Base-by-base conservation (phyloP, 2,797 vertebrate species). In the Catharus ustulatus region DNA sequence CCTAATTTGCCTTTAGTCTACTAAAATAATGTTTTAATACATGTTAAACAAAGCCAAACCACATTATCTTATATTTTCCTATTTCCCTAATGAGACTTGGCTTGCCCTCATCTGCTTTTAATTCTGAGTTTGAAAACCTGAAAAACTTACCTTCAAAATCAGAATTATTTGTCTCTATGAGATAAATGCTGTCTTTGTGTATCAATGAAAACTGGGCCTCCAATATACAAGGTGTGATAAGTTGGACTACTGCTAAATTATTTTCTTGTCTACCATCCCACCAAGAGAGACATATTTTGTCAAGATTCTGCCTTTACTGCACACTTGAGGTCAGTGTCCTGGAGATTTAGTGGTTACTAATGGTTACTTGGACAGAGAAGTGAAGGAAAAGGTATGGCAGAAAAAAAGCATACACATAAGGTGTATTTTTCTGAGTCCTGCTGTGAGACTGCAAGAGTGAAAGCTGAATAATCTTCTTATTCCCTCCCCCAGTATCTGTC, bases 271-370 rank as follows among this genome's bases (percentile, higher is more conserved):
- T 84, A 69, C 40, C 3, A 1, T 84, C 80, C 91, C 66, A 78
- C 36, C 51, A 78, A 86, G 57, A 63, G 87, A 93, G 26, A 91
- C 85, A 76, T 34, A 51, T 84, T 89, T 79, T 82, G 86, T 77
- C 32, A 73, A 69, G 74, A 89, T 77, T 88, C 84, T 93, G 49
- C 48, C 76, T 74, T 93, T 92, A 67, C 68, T 95, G 55, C 26
- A 34, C 15, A 46, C n/a, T 76, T 90, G 62, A 43, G 91, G 85
- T 81, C 89, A 91, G 59, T 63, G 55, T 94, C 85, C 83, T 86
- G 83, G 80, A 90, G 90, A 87, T 74, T 90, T 36, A 26, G 74
- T 79, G 55, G 83, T 94, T 95, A 87, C 86, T 96, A 92, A 95
- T 82, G 83, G 80, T 93, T 94, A 84, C 84, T 87, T 0, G 0